Percentiles rank a stretch among this genome's conserved stretches.
Conservation (phyloP, 2,113 vertebrate genomes). For the Eptesicus fuscus region DNA sequence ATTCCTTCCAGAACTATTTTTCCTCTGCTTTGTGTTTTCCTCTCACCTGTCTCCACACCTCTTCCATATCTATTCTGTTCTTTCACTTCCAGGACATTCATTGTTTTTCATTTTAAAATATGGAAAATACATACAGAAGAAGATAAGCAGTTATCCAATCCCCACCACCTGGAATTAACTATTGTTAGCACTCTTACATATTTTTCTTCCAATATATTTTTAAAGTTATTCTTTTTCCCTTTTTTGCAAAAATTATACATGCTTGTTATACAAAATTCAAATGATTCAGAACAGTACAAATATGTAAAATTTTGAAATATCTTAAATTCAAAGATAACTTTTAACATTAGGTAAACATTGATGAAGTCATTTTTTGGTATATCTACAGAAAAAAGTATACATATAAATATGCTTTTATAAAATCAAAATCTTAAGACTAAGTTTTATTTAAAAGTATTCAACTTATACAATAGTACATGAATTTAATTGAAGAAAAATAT, state of each 20-base stretch:
- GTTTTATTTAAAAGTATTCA: background rate
- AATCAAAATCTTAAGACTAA: background rate
- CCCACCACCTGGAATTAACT: background rate
- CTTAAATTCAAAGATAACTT: background rate
- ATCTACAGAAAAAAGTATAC: background rate
- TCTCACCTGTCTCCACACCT: background rate
- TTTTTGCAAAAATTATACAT: no score
- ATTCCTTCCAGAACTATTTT: background rate
- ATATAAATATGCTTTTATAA: background rate
- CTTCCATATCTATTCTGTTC: background rate
- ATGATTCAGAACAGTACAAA: background rate
- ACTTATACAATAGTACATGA: background rate
- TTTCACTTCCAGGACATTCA: background rate
- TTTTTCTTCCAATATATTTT: background rate
- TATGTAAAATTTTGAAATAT: background rate
- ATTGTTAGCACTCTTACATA: background rate
- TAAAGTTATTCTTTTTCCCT: background rate
- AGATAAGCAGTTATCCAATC: background rate
- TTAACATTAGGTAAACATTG: background rate
- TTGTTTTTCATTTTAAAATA: background rate
- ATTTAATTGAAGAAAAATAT: background rate
- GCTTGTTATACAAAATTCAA: background rate
- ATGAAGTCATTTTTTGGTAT: background rate
- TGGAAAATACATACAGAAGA: background rate
- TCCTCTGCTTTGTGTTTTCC: background rate